A percentile compares a stretch with the other conserved stretches of the same genome.
Conservation (phyloP, 2,113 vertebrate genomes). For the Calonectris borealis region DNA sequence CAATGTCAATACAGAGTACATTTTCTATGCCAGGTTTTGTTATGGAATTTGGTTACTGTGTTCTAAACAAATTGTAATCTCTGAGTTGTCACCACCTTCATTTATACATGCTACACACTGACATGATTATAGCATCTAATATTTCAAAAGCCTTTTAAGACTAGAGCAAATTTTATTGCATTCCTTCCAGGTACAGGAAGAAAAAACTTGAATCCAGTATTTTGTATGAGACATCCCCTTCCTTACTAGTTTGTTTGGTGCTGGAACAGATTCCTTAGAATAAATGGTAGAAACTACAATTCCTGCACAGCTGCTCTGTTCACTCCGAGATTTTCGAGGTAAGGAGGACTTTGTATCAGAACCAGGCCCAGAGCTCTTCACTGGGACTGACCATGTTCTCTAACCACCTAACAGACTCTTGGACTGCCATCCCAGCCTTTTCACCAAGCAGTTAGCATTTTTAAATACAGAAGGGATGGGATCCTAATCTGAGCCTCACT, state of each 20-base stretch:
- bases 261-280: background rate
- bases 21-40: background rate
- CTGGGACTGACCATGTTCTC: background rate
- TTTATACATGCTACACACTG: background rate
- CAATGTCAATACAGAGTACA: fast-evolving
- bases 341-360: background rate
- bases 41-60: background rate
- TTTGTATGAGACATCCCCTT: background rate
- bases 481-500: background rate
- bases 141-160: background rate
- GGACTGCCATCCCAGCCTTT: background rate
- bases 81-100: background rate
- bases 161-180: background rate
- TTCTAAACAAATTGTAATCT: background rate
- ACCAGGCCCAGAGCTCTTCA: background rate
- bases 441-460: background rate
- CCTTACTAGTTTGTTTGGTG: background rate
- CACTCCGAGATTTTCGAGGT: fast-evolving
- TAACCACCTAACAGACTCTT: background rate
- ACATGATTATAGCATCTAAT: background rate
- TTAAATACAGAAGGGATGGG: background rate
- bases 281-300: background rate
- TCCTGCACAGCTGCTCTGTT: background rate
- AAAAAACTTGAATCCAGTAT: background rate
- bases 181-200: background rate